Evolutionary conservation across 2,888 invertebrate species (phyloP).

Genomic region (Magallana nippona): DNA sequence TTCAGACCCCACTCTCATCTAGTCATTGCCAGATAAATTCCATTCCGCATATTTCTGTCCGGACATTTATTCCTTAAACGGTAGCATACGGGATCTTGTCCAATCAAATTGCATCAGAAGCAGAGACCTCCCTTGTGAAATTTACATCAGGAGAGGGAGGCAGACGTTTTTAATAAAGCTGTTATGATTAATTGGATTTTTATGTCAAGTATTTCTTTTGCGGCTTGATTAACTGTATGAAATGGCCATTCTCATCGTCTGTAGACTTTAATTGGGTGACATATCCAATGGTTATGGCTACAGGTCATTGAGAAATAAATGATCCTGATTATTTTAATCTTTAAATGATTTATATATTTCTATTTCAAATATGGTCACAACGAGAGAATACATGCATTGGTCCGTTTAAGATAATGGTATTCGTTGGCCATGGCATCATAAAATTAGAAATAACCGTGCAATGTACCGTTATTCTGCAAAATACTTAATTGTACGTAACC

Average conservation of each 20-base stretch:
- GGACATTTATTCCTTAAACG: constrained; percentile 5
- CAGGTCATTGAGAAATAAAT: no score
- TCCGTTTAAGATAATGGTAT: no score
- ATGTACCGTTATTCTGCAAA: no score
- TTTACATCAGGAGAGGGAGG: constrained; percentile 13
- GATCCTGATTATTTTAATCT: no score
- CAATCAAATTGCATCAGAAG: neutral
- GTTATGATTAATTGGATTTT: constrained; percentile 1
- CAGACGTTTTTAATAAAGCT: neutral
- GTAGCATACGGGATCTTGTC: neutral
- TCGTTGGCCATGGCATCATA: no score
- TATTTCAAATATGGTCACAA: no score
- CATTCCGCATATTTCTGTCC: neutral
- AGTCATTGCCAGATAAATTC: neutral
- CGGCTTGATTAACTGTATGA: neutral
- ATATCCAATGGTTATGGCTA: neutral
- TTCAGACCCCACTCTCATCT: no score
- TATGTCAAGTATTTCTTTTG: neutral
- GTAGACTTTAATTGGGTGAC: neutral
- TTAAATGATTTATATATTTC: no score
- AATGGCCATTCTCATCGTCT: neutral
- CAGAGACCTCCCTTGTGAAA: neutral
- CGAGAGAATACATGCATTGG: no score
- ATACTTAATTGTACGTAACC: no score
- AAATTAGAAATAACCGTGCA: no score